Percentiles rank a stretch among this genome's conserved stretches.
Evolutionary conservation across 2,797 vertebrate species (phyloP).

Genomic region (Clarias pachynema): DNA sequence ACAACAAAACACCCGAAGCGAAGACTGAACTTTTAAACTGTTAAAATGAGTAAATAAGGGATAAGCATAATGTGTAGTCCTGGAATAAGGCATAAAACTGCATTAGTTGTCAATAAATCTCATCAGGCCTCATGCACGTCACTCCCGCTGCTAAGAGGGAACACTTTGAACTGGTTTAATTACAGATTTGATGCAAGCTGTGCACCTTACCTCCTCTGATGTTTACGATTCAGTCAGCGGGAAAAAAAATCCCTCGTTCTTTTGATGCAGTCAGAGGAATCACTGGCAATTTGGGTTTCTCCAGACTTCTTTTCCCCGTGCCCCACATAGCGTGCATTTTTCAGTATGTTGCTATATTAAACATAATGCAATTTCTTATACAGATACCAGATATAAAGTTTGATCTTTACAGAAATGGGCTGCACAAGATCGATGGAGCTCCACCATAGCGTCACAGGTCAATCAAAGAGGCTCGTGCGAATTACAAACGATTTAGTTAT

Average conservation of each 20-base stretch:
- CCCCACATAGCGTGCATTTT: constrained; percentile 19
- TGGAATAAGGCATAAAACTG: not conserved
- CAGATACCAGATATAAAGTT: not conserved
- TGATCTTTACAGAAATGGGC: not conserved
- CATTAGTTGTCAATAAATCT: constrained; percentile 7
- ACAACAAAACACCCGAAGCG: not conserved
- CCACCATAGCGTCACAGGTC: not conserved
- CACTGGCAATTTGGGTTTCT: constrained; percentile 63
- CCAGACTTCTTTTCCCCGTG: constrained; percentile 43
- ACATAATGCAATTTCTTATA: not conserved
- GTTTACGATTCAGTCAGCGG: constrained; percentile 35
- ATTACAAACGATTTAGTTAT: not conserved
- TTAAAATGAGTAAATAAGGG: not conserved
- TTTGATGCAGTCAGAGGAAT: constrained; percentile 59
- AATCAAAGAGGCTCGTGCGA: not conserved
- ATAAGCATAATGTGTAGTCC: not conserved
- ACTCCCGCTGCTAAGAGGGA: constrained; percentile 48
- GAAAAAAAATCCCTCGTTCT: constrained; percentile 40
- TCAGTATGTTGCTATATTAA: constrained; percentile 8
- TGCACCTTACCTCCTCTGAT: constrained; percentile 61
- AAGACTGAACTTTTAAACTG: not conserved
- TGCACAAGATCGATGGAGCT: not conserved
- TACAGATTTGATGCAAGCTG: constrained; percentile 48
- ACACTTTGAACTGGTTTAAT: constrained; percentile 52
- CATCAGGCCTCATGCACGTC: constrained; percentile 47